Conservation (phyloP, 2,797 vertebrate genomes). For the Typhlichthys subterraneus region DNA sequence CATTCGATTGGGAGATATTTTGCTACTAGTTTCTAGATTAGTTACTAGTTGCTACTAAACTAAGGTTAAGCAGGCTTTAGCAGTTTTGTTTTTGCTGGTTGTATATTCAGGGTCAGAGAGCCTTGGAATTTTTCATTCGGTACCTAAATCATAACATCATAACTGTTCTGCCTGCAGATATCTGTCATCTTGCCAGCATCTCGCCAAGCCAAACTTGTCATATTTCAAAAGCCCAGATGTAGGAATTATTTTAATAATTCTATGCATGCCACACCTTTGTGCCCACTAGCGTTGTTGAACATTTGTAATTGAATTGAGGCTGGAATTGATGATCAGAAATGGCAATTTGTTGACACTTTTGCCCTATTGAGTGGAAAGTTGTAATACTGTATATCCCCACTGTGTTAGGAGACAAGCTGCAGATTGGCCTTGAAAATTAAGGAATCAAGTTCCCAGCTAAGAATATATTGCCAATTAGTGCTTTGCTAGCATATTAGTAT, state of each 20-base stretch:
- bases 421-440: neutral
- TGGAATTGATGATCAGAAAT: constrained; percentile 38
- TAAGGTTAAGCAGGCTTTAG: constrained; percentile 10
- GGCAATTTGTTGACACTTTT: constrained; percentile 48
- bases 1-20: neutral
- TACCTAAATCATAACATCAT: constrained; percentile 28
- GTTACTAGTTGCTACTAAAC: no score
- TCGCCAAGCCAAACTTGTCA: constrained; percentile 38
- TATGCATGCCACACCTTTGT: constrained; percentile 21
- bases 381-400: constrained; percentile 13
- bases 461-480: neutral
- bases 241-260: constrained; percentile 26
- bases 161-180: constrained; percentile 18
- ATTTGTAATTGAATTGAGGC: constrained; percentile 33
- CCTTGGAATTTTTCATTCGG: constrained; percentile 17
- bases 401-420: constrained; percentile 9
- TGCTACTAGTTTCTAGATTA: neutral
- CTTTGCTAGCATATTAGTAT: neutral
- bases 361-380: constrained; percentile 32
- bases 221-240: constrained; percentile 29
- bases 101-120: constrained; percentile 6
- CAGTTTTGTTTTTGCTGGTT: constrained; percentile 24
- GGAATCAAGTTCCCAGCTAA: neutral
- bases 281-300: constrained; percentile 24
- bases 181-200: constrained; percentile 9